Conservation (phyloP, 1,140 invertebrate genomes). For the Philopotamus ludificatus region DNA sequence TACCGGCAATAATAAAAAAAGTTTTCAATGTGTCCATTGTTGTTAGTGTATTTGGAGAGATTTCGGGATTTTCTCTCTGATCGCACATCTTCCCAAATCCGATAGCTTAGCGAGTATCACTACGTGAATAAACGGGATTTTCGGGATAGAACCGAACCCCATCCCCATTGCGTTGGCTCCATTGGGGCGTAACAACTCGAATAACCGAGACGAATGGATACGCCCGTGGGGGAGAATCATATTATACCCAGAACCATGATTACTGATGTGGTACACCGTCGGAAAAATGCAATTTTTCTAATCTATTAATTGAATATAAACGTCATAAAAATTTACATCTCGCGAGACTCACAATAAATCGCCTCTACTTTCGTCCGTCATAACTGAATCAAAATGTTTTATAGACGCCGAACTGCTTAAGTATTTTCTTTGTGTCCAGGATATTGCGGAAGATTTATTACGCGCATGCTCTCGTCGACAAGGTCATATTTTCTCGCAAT, state of each 20-base stretch:
- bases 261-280: background rate
- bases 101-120: slow-evolving; percentile 22
- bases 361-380: no score
- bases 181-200: slow-evolving; percentile 27
- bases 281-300: background rate
- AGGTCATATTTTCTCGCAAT: no score
- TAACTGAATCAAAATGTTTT: no score
- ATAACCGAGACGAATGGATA: slow-evolving; percentile 26
- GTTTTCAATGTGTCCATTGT: background rate
- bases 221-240: background rate
- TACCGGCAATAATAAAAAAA: slow-evolving; percentile 6
- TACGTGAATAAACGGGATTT: slow-evolving; percentile 28
- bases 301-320: no score
- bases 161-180: background rate
- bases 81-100: slow-evolving; percentile 17
- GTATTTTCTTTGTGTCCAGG: no score
- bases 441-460: no score
- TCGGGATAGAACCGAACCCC: background rate
- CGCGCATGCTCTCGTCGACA: no score
- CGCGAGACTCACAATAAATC: no score
- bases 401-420: no score
- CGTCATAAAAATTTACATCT: no score
- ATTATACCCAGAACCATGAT: background rate
- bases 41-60: slow-evolving; percentile 12
- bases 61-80: slow-evolving; percentile 17